Evolutionary conservation across 64 coral and sea anemone species (phyloP), one percentile per base, ranked within the genome.

Genomic region (Actinia tenebrosa): DNA sequence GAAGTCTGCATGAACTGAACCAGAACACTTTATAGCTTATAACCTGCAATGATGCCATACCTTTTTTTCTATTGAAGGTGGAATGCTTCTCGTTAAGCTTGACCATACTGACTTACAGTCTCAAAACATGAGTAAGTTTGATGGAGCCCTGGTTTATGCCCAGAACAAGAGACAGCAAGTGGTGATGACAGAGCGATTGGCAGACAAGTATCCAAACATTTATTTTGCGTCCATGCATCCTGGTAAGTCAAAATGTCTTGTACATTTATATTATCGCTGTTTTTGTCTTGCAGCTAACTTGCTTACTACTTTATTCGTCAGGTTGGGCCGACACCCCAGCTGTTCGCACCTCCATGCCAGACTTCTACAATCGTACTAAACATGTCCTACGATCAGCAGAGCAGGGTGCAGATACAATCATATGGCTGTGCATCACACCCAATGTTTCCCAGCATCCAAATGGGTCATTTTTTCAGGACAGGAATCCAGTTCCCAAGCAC

Each of bases 301-400:
- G 5, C 63, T 22, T 66, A n/a, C 22, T n/a, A 53, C 45, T 11
- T 83, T 62, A 44, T 86, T 45, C 60, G 1, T 23, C 80, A 98
- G 97, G 97, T 84, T 99, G 97, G 97, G 97, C 97, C 60, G 97
- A 99, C 16, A 99, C 97, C 22, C 97, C 97, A 47, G 97, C 97
- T 22, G 97, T 99, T 6, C 77, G 56, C 25, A 83, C 81, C 18
- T 99, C 97, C 54, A 92, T 99, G 91, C 97, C 97, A 75, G 93
- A 92, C 54, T 99, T 99, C 55, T 87, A 99, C 87, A 87, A 80
- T 9, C 88, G 87, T 80, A 95, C 93, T 89, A 87, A 95, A 52
- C 79, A 84, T 72, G 66, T 77, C 53, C 78, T 99, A 16, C 83
- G 97, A 13, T 92, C 93, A 42, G 26, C 90, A 78, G 91, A 85